Conservation (phyloP, 2,888 invertebrate genomes). For the Acronicta psi region DNA sequence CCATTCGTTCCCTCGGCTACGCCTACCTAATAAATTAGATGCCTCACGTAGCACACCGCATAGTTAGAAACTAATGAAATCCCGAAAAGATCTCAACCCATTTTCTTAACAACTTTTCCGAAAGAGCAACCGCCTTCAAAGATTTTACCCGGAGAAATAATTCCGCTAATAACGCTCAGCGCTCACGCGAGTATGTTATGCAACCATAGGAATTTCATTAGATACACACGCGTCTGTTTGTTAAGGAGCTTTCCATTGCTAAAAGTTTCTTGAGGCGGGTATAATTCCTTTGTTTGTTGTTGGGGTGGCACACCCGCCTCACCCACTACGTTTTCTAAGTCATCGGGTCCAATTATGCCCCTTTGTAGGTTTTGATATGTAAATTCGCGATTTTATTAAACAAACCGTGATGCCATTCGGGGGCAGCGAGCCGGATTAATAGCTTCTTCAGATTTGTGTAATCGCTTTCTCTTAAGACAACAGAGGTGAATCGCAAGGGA, state of each 20-base stretch:
- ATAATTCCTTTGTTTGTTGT: slow-evolving; percentile 89
- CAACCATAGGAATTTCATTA: slow-evolving; percentile 90
- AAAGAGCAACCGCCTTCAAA: slow-evolving; percentile 88
- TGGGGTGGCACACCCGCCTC: slow-evolving; percentile 80
- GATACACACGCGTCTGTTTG: slow-evolving; percentile 89
- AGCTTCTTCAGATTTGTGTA: slow-evolving; percentile 89
- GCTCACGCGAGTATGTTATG: slow-evolving; percentile 87
- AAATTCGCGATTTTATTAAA: slow-evolving; percentile 89
- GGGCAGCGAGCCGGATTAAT: slow-evolving; percentile 88
- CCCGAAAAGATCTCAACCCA: slow-evolving; percentile 88
- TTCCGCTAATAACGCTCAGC: slow-evolving; percentile 87
- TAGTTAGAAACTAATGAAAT: slow-evolving; percentile 89
- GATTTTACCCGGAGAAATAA: slow-evolving; percentile 87
- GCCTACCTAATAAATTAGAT: slow-evolving; percentile 88
- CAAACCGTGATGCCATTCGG: slow-evolving; percentile 89
- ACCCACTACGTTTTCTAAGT: slow-evolving; percentile 89
- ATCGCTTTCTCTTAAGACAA: slow-evolving; percentile 89
- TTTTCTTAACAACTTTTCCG: slow-evolving; percentile 89
- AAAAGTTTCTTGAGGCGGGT: slow-evolving; percentile 90
- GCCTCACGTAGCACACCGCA: slow-evolving; percentile 84
- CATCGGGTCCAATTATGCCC: slow-evolving; percentile 89
- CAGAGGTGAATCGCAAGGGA: slow-evolving; percentile 79
- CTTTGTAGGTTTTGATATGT: slow-evolving; percentile 90
- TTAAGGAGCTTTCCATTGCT: slow-evolving; percentile 90
- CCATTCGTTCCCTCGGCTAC: slow-evolving; percentile 87